Conservation (phyloP, 1,140 invertebrate species). For the Orius insidiosus region DNA sequence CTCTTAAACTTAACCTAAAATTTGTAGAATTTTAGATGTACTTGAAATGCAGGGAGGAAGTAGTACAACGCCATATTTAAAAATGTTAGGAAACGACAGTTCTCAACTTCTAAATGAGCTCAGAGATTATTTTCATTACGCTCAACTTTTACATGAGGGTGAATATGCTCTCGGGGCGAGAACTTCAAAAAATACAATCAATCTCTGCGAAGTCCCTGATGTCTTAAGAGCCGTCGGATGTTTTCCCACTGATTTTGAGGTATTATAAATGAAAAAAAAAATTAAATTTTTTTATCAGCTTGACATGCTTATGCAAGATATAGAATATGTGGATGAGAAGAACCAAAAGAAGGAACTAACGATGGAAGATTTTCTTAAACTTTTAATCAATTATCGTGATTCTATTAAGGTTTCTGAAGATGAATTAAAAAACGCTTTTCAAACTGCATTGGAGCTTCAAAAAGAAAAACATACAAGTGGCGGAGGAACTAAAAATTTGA, state of each 20-base stretch:
- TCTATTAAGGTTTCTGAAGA: too few species aligned
- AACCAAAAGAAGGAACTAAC: too few species aligned
- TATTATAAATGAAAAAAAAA: neutral
- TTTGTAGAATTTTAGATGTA: conserved; percentile 6
- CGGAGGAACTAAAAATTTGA: too few species aligned
- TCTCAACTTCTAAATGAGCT: neutral
- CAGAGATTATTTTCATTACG: conserved; percentile 6
- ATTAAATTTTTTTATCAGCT: too few species aligned
- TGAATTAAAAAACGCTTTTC: too few species aligned
- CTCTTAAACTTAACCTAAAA: neutral
- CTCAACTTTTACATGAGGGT: conserved; percentile 1
- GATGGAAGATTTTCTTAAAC: too few species aligned
- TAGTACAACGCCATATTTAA: neutral
- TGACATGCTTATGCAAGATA: too few species aligned
- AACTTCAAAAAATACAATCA: neutral
- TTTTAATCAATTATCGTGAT: too few species aligned
- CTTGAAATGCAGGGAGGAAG: conserved; percentile 3
- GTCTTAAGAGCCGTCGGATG: conserved; percentile 7
- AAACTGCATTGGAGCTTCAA: too few species aligned
- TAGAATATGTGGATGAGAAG: too few species aligned
- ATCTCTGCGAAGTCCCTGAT: conserved; percentile 6
- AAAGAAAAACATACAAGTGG: too few species aligned
- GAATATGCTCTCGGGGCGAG: neutral
- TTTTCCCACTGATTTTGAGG: conserved; percentile 2
- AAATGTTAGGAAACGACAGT: neutral